Evolutionary conservation across 2,797 vertebrate species (phyloP).

Genomic region (Tolypeutes matacus): DNA sequence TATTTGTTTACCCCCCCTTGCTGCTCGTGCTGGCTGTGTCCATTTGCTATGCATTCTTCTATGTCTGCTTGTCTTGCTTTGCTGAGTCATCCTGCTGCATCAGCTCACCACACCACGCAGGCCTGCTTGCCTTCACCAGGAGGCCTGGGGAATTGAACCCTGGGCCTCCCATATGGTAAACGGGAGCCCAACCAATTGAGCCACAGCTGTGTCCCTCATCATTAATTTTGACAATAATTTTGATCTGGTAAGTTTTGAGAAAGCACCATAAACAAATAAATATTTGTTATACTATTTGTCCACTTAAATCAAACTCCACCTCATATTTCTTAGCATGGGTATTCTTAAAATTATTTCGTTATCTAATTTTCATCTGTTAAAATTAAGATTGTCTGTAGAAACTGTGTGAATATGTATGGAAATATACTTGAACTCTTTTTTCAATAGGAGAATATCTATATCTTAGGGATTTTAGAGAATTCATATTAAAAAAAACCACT

Average conservation of each 20-base stretch:
- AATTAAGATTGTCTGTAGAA: neutral
- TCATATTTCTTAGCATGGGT: neutral
- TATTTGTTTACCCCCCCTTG: no score
- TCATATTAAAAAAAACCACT: neutral
- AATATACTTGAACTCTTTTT: neutral
- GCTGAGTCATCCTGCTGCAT: no score
- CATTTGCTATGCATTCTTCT: no score
- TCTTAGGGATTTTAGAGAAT: neutral
- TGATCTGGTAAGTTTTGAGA: neutral
- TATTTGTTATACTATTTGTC: neutral
- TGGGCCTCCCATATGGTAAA: no score
- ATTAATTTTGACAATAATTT: neutral
- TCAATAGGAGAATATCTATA: neutral
- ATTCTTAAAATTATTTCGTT: neutral
- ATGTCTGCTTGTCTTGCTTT: no score
- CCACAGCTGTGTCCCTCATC: no score
- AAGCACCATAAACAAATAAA: no score
- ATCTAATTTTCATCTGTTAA: neutral
- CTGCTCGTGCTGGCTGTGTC: no score
- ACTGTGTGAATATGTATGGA: neutral
- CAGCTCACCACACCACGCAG: no score
- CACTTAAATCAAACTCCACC: neutral
- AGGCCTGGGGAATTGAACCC: no score
- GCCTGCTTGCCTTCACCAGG: no score
- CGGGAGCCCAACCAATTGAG: no score